Conservation (phyloP, 2,888 invertebrate species). For the Laothoe populi region DNA sequence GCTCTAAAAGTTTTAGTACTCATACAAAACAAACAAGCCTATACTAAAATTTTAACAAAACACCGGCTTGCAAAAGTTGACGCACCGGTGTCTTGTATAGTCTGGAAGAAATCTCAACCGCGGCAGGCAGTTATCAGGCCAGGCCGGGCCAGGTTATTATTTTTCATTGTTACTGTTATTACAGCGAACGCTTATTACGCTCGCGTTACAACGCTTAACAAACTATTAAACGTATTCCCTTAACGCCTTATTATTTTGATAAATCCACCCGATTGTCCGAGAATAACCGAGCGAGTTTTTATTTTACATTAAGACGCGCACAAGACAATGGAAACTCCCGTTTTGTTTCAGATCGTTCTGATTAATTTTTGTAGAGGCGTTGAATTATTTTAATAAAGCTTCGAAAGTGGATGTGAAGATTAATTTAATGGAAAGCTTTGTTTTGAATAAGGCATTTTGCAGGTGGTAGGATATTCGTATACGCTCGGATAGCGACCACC, state of each 20-base stretch:
- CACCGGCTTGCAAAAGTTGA: neutral
- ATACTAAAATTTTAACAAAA: neutral
- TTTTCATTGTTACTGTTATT: slow-evolving; percentile 81
- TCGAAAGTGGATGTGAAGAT: neutral
- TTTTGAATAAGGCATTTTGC: too few species aligned
- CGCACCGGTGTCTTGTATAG: neutral
- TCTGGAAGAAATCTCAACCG: slow-evolving; percentile 16
- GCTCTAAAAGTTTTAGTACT: neutral
- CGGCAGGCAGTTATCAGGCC: slow-evolving; percentile 12
- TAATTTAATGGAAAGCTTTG: neutral
- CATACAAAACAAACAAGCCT: neutral
- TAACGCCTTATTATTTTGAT: slow-evolving; percentile 73
- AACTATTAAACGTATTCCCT: slow-evolving; percentile 77
- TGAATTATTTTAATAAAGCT: neutral
- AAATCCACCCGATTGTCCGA: slow-evolving; percentile 60
- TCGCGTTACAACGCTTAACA: slow-evolving; percentile 74
- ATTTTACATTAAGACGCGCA: slow-evolving; percentile 33
- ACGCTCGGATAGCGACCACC: too few species aligned
- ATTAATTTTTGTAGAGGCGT: slow-evolving; percentile 13
- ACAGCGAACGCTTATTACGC: slow-evolving; percentile 64
- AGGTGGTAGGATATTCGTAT: too few species aligned
- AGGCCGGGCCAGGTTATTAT: slow-evolving; percentile 60
- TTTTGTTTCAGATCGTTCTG: slow-evolving; percentile 26
- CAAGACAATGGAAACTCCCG: slow-evolving; percentile 29
- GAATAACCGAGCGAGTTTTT: slow-evolving; percentile 33